Evolutionary conservation across 2,797 vertebrate species (phyloP).

Genomic region (Pseudocheirus occidentalis): DNA sequence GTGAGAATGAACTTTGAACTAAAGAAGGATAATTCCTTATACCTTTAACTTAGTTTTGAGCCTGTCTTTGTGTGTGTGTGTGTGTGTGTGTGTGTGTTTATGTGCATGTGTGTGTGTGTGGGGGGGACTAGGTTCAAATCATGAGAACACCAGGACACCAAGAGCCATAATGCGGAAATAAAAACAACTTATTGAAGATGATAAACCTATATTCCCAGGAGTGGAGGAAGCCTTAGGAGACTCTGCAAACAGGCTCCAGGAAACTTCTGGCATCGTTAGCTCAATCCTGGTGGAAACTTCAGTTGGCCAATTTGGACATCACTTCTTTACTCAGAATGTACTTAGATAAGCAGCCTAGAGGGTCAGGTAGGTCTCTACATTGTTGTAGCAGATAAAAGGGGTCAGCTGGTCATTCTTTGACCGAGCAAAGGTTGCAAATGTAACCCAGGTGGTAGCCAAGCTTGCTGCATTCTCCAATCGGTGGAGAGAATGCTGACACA

Average conservation of each 20-base stretch:
- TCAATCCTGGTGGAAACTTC: neutral
- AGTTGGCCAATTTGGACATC: neutral
- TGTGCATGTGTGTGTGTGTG: neutral
- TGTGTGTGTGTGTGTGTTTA: no score
- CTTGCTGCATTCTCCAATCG: neutral
- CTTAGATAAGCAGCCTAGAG: neutral
- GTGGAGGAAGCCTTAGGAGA: neutral
- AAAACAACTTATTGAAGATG: neutral
- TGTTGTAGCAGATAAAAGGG: neutral
- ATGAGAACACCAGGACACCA: neutral
- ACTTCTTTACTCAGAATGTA: neutral
- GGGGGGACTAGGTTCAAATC: neutral
- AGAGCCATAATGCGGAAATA: neutral
- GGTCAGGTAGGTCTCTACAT: neutral
- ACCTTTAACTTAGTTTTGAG: neutral
- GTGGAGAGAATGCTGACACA: neutral
- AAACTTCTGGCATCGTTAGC: neutral
- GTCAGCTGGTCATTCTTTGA: neutral
- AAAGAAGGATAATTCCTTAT: neutral
- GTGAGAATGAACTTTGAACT: neutral
- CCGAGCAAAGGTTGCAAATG: neutral
- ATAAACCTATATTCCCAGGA: neutral
- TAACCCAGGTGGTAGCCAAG: neutral
- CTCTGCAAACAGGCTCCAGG: neutral
- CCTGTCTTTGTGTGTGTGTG: neutral